Conservation (phyloP, 2,797 vertebrate species). For the Lates japonicus region DNA sequence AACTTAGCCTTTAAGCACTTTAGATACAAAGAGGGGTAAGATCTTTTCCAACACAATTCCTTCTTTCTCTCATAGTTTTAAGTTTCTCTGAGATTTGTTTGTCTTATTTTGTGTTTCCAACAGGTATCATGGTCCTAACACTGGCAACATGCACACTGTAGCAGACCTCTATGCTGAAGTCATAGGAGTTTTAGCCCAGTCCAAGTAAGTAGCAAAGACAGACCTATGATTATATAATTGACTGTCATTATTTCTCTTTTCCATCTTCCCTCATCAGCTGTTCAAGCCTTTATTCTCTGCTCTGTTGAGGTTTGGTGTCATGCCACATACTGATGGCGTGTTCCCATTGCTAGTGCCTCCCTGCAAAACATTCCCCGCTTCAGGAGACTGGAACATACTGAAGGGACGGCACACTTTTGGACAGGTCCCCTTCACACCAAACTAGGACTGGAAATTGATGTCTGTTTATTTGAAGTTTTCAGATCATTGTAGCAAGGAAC, state of each 20-base stretch:
- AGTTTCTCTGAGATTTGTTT: neutral
- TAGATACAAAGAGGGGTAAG: slow-evolving; percentile 99
- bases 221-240: neutral
- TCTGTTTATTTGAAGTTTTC: slow-evolving; percentile 80
- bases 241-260: neutral
- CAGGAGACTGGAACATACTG: slow-evolving; percentile 52
- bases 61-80: neutral
- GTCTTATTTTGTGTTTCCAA: neutral
- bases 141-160: slow-evolving; percentile 98
- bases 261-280: neutral
- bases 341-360: slow-evolving; percentile 38
- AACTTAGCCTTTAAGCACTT: slow-evolving; percentile 99
- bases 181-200: slow-evolving; percentile 95
- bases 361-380: slow-evolving; percentile 51
- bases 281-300: slow-evolving; percentile 10
- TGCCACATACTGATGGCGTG: slow-evolving; percentile 34
- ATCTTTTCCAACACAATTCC: slow-evolving; percentile 7
- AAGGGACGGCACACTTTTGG: slow-evolving; percentile 59
- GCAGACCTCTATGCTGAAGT: slow-evolving; percentile 99
- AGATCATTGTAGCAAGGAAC: slow-evolving; percentile 68
- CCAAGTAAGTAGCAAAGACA: slow-evolving; percentile 89
- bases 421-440: slow-evolving; percentile 72
- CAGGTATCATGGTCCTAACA: slow-evolving; percentile 98
- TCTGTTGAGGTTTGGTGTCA: slow-evolving; percentile 41
- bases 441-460: slow-evolving; percentile 83